Base-by-base conservation (phyloP, 2,888 invertebrate genomes). In the Drosophila flavopinicola region DNA sequence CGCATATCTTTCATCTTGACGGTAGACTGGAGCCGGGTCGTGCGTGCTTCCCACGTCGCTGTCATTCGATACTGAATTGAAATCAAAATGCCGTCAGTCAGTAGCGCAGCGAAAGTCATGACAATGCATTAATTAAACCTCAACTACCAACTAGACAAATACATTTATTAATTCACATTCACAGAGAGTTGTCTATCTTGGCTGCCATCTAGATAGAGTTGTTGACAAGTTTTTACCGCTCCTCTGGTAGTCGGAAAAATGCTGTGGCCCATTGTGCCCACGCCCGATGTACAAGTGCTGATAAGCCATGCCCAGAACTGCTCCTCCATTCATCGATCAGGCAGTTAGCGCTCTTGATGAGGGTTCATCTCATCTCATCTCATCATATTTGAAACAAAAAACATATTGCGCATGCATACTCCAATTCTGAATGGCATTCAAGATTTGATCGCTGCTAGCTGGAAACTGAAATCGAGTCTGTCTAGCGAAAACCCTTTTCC, bases 41-140 rank as follows among this genome's bases (percentile, higher is more conserved):
- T 73, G 70, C 74, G 78, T 75, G 85, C 87, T 89, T 89, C 90
- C 78, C 87, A 88, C 88, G 87, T 87, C 88, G 85, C 74, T 69
- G 88, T 80, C 75, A 89, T 85, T 57, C 65, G 88, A 90, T 89
- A 84, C 27, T 37, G 20, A 20, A 20, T 30, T 6, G 25, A 77
- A 87, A 85, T 87, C 85, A 86, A 89, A 89, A 85, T 79, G 89
- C 79, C 75, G 74, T 74, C 75, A 78, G 70, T 83, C 78, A 86
- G 70, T 68, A 27, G 58, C 49, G 60, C 47, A 51, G 11, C 44
- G 32, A 60, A 70, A 78, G 84, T 66, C 84, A 71, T 82, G 80
- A 59, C 66, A 32, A 17, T 64, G 84, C 82, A 82, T 86, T 85
- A 84, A 86, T 82, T 84, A 72, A 76, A 33, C 33, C 33, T 10